Conservation (phyloP, 2,113 vertebrate species). For the Carettochelys insculpta region DNA sequence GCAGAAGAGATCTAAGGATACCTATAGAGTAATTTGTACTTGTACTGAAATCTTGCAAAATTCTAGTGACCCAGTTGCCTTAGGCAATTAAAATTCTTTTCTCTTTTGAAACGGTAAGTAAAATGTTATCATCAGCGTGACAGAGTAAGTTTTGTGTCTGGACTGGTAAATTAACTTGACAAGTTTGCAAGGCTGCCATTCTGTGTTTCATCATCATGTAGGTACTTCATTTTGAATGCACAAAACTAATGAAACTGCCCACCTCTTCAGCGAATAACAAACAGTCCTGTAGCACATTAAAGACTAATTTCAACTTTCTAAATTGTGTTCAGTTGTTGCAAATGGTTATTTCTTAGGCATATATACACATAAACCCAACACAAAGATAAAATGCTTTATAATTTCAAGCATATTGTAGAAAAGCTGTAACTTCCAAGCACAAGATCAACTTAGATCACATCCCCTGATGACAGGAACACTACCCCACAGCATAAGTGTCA, state of each 20-base stretch:
- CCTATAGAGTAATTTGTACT: not conserved
- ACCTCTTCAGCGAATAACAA: slow-evolving; percentile 26
- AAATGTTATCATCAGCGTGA: not conserved
- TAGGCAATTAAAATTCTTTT: not conserved
- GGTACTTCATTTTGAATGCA: not conserved
- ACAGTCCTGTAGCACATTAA: no score
- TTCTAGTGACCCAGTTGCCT: not conserved
- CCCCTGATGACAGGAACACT: slow-evolving; percentile 30
- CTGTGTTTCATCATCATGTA: slow-evolving; percentile 38
- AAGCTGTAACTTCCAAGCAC: not conserved
- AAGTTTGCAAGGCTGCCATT: slow-evolving; percentile 13
- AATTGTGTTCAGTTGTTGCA: slow-evolving; percentile 30
- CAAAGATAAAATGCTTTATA: not conserved
- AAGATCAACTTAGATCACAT: slow-evolving; percentile 31
- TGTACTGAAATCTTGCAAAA: not conserved
- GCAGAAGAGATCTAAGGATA: not conserved
- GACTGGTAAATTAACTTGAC: slow-evolving; percentile 19
- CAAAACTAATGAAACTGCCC: not conserved
- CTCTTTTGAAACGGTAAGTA: not conserved
- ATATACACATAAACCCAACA: not conserved
- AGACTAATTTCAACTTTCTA: slow-evolving; percentile 1
- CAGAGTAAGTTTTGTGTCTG: not conserved
- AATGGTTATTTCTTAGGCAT: not conserved
- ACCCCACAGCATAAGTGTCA: slow-evolving; percentile 38
- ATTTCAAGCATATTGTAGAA: slow-evolving; percentile 37